These are phyloP conservation scores for Falco punctatus DNA, from an alignment of 2,113 vertebrate genomes.

Conservation along the genomic window DNA sequence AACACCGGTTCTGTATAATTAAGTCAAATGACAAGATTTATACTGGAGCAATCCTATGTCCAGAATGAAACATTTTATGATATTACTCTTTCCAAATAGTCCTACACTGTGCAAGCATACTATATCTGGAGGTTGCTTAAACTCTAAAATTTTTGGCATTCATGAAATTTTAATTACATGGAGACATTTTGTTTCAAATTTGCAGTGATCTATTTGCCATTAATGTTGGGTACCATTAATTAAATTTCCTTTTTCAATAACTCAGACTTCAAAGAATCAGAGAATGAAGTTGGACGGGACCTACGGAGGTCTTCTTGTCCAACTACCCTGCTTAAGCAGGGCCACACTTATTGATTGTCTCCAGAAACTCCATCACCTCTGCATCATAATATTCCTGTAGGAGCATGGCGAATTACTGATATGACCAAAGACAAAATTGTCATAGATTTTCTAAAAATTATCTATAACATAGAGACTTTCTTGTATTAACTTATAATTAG, in stretches of 20 bases:
- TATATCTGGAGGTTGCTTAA: background rate
- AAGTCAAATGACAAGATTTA: conserved; percentile 50
- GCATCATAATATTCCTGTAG: background rate
- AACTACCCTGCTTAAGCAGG: background rate
- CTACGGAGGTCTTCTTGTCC: background rate
- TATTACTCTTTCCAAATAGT: background rate
- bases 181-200: background rate
- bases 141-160: background rate
- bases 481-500: background rate
- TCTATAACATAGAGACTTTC: background rate
- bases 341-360: background rate
- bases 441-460: background rate
- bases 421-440: background rate
- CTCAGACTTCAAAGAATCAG: background rate
- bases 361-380: background rate
- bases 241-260: background rate
- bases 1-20: conserved; percentile 19
- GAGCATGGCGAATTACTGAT: background rate
- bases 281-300: background rate
- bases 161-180: background rate
- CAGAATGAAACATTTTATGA: background rate
- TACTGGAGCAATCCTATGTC: background rate
- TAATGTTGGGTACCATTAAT: background rate
- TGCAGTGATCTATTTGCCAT: background rate
- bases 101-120: background rate